These are phyloP conservation scores for Zygogramma bicolorata DNA, from an alignment of 2,888 invertebrate species.

Conservation along the genomic window DNA sequence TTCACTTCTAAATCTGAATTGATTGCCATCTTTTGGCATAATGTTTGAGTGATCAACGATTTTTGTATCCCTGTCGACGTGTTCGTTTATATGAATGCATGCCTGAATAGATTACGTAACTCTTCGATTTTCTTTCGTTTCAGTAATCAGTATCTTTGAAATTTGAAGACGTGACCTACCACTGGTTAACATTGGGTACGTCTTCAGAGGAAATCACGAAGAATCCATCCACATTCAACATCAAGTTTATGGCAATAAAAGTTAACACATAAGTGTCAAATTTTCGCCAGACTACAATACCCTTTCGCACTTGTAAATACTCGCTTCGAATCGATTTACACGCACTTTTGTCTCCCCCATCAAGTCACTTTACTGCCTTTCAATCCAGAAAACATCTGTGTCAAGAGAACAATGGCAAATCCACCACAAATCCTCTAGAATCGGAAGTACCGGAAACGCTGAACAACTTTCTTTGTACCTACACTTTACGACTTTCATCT, in stretches of 20 bases:
- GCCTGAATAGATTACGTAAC: too few relatives aligned
- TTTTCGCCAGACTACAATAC: neutral
- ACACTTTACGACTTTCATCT: conserved; percentile 44
- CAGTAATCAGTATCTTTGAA: too few relatives aligned
- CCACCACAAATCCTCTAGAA: conserved; percentile 22
- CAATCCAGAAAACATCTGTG: conserved; percentile 11
- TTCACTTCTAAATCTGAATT: too few relatives aligned
- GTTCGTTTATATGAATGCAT: too few relatives aligned
- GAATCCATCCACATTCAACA: neutral
- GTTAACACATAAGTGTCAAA: neutral
- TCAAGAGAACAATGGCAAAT: conserved; percentile 26
- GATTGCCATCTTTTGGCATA: too few relatives aligned
- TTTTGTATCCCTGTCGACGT: too few relatives aligned
- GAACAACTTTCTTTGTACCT: conserved; percentile 39
- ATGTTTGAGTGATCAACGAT: too few relatives aligned
- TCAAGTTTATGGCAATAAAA: neutral
- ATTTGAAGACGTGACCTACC: too few relatives aligned
- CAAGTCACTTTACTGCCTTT: neutral
- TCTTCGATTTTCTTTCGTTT: too few relatives aligned
- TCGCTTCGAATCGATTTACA: neutral
- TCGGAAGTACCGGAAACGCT: conserved; percentile 43
- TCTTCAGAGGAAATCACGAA: too few relatives aligned
- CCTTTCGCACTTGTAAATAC: neutral
- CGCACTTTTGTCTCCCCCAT: neutral
- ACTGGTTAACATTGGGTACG: too few relatives aligned